Base-by-base conservation (phyloP, 2,888 invertebrate genomes). In the Trichopria drosophilae region DNA sequence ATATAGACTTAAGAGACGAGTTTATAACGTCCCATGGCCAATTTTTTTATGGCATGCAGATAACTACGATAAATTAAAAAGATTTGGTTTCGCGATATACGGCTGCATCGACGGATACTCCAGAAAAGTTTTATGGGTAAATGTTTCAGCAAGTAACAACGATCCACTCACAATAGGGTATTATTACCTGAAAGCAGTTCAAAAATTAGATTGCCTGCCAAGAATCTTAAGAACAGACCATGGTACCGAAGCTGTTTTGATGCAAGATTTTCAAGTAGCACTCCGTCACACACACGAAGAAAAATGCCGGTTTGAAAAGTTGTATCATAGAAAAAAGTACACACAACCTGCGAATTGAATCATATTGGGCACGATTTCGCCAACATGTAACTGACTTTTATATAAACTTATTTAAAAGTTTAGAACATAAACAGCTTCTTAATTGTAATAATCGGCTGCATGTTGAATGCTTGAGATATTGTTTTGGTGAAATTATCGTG, bases 291-390 rank as follows among this genome's bases (percentile, higher is more conserved):
- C 24, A 10, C 45, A 56, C 32, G 12, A 6, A 10, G 56, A 56
- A 43, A 36, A 18, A 37, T 35, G 41, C 56, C 3, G 41, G 50
- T 13, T 1, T n/a, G 3, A 50, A 53, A 23, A 53, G 53, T 41
- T 53, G 49, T 36, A 20, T 56, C 1, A 53, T 35, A 45, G 48
- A 51, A 5, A 53, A 48, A 31, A 56, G 53, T 18, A 51, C 48
- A 2, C 45, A 49, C 22, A 56, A 56, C 31, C 56, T 53, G 22
- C 26, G 53, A 3, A 56, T 56, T 19, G 51, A 56, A 32, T 15
- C 31, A 13, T 51, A 53, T 23, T 56, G 56, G 56, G 19, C 36
- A 1, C 50, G 51, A 18, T 36, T 56, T 28, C 19, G 53, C 7
- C 43, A 34, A 6, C 31, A 44, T 3, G 10, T 46, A 15, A 22